Evolutionary conservation across 1,140 invertebrate genomes (phyloP).

Genomic region (Platyscapa corneri): DNA sequence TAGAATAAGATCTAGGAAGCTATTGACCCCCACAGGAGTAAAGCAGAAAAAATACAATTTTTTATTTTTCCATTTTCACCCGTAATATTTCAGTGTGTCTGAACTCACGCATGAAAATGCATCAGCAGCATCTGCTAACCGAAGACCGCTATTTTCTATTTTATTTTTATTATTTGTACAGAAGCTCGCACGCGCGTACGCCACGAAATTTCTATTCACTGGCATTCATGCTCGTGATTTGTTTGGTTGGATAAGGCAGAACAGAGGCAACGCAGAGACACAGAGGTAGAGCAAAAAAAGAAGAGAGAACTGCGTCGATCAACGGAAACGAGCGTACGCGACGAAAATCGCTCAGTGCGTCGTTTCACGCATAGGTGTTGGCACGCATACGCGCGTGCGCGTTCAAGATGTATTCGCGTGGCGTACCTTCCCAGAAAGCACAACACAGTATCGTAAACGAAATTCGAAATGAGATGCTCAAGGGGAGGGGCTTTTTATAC

Average conservation of each 20-base stretch:
- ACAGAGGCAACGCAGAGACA: not conserved
- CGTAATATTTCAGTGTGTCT: not conserved
- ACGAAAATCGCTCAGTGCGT: constrained; percentile 32
- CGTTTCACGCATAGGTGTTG: not conserved
- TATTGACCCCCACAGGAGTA: too few species aligned
- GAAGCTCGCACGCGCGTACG: not conserved
- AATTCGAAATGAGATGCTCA: constrained; percentile 22
- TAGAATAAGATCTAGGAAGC: too few species aligned
- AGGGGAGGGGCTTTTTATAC: not conserved
- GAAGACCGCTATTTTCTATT: not conserved
- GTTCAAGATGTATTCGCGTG: not conserved
- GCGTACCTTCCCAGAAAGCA: constrained; percentile 1
- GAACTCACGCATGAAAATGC: not conserved
- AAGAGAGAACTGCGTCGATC: constrained; percentile 13
- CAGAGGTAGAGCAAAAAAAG: not conserved
- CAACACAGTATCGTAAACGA: not conserved
- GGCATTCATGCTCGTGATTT: not conserved
- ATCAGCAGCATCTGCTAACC: not conserved
- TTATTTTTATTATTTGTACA: not conserved
- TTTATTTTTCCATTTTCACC: not conserved
- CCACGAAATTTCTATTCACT: not conserved
- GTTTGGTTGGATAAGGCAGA: not conserved
- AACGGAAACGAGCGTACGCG: constrained; percentile 38
- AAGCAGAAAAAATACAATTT: not conserved
- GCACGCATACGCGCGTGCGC: too few species aligned